Percentiles rank a stretch among this genome's conserved stretches.
These are phyloP conservation scores for Thaumetopoea pityocampa DNA, from an alignment of 1,140 invertebrate genomes.

Conservation along the genomic window DNA sequence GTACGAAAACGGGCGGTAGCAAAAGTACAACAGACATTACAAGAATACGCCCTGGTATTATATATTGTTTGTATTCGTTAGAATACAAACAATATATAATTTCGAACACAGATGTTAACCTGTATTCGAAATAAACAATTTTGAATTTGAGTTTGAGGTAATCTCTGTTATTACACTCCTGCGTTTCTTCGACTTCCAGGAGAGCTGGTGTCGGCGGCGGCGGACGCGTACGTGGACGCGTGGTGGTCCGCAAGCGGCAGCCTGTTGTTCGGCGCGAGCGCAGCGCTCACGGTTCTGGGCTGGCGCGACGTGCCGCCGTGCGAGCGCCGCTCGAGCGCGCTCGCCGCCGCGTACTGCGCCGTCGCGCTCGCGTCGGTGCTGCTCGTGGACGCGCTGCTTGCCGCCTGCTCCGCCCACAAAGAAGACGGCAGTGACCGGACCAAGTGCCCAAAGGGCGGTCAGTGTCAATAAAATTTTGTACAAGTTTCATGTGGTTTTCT, in stretches of 20 bases:
- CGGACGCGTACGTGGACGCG: conserved; percentile 53
- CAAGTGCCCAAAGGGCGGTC: conserved; percentile 24
- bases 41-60: not conserved
- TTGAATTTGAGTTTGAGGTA: too few relatives aligned
- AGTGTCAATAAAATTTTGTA: conserved; percentile 8
- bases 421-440: conserved; percentile 38
- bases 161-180: not conserved
- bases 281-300: conserved; percentile 32
- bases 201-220: conserved; percentile 51
- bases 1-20: too few relatives aligned
- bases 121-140: too few relatives aligned
- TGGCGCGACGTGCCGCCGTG: conserved; percentile 42
- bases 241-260: conserved; percentile 57
- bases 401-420: conserved; percentile 42
- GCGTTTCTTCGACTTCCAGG: conserved; percentile 26
- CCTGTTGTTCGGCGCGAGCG: conserved; percentile 42
- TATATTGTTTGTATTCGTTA: too few relatives aligned
- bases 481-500: conserved; percentile 1
- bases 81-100: too few relatives aligned
- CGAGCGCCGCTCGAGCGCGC: conserved; percentile 32
- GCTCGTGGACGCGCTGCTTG: conserved; percentile 41
- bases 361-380: conserved; percentile 41
- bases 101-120: too few relatives aligned
- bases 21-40: conserved; percentile 4
- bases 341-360: conserved; percentile 39